These are phyloP conservation scores for Drosophila paulistorum DNA, from an alignment of 1,140 invertebrate species.

Conservation along the genomic window DNA sequence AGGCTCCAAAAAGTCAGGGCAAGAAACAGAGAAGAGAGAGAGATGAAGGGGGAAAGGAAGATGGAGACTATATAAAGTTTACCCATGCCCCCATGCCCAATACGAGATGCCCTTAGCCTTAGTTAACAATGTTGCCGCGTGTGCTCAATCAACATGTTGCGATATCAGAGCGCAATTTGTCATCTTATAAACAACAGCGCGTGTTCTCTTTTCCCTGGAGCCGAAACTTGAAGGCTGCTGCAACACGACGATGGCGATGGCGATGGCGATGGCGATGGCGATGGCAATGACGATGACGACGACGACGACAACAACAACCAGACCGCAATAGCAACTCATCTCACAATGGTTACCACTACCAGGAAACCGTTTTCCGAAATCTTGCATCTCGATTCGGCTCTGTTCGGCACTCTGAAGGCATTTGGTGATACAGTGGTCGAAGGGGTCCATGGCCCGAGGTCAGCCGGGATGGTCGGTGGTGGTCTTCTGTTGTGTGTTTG, in stretches of 20 bases:
- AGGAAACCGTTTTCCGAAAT: constrained; percentile 65
- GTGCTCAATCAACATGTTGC: constrained; percentile 80
- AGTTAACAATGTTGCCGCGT: constrained; percentile 73
- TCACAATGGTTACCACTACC: constrained; percentile 52
- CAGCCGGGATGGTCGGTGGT: constrained; percentile 45
- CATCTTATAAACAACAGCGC: constrained; percentile 74
- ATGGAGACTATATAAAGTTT: background rate
- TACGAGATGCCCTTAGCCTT: background rate
- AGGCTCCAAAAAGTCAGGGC: constrained; percentile 29
- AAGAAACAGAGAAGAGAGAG: constrained; percentile 19
- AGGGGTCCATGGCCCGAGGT: background rate
- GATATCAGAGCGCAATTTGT: constrained; percentile 78
- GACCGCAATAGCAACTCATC: constrained; percentile 5
- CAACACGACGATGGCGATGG: constrained; percentile 1
- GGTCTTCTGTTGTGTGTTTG: no score
- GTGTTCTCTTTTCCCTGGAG: constrained; percentile 25
- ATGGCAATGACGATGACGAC: background rate
- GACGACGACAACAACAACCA: constrained; percentile 2
- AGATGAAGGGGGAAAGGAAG: no score
- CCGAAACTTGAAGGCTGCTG: constrained; percentile 26
- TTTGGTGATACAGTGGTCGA: constrained; percentile 54
- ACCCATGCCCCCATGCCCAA: constrained; percentile 6
- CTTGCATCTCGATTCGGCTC: constrained; percentile 24
- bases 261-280: no score
- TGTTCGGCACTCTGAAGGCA: constrained; percentile 17